Evolutionary conservation across 2,797 vertebrate genomes (phyloP).

Genomic region (Sardinella longiceps): DNA sequence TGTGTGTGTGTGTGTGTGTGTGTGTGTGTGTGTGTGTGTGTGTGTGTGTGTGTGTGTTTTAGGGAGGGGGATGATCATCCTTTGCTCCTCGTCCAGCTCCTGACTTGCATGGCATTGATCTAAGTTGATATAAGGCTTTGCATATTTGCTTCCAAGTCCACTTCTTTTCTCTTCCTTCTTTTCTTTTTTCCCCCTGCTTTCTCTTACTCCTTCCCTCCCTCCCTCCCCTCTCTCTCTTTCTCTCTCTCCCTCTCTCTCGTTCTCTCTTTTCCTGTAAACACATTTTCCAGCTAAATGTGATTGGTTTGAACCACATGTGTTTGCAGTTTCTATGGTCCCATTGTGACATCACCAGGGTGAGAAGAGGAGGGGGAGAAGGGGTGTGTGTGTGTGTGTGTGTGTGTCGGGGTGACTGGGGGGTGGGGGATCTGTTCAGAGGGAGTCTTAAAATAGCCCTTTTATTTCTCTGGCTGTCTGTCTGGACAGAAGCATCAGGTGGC

Average conservation of each 20-base stretch:
- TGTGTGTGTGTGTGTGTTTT: neutral
- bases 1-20: too few relatives aligned
- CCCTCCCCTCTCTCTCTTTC: neutral
- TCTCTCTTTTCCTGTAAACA: constrained; percentile 42
- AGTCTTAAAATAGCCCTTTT: constrained; percentile 43
- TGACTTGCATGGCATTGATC: constrained; percentile 51
- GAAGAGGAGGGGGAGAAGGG: neutral
- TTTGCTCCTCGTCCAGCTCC: constrained; percentile 50
- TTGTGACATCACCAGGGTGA: constrained; percentile 45
- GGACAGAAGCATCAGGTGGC: constrained; percentile 51
- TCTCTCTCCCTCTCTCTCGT: constrained; percentile 8
- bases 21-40: neutral
- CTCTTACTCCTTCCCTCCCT: neutral
- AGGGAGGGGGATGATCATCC: constrained; percentile 33
- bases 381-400: neutral
- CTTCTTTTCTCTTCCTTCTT: constrained; percentile 37
- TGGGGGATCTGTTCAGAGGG: constrained; percentile 21
- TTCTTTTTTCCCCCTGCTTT: neutral
- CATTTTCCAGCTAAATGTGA: too few relatives aligned
- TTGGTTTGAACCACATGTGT: constrained; percentile 26
- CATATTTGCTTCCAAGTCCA: constrained; percentile 45
- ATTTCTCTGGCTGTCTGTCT: constrained; percentile 38
- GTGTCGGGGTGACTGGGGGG: neutral
- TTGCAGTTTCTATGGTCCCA: constrained; percentile 36
- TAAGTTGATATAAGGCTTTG: constrained; percentile 60